Base-by-base conservation (phyloP, 2,888 invertebrate species). In the Pedicia rivosa region DNA sequence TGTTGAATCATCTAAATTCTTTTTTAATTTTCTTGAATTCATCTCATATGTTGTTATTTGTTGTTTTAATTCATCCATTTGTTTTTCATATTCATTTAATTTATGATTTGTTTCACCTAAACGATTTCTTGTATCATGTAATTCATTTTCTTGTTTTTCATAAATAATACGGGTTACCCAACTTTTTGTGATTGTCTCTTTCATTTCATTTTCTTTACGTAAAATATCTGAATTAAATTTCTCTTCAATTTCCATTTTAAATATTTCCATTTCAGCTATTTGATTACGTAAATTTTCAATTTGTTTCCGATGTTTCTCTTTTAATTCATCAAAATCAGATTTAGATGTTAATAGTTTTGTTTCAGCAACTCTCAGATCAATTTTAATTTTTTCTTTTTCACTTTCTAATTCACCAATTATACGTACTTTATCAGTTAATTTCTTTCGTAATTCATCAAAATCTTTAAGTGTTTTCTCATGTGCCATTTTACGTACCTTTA, bases 1-100 rank as follows among this genome's bases (percentile, higher is more conserved):
- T 0, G 75, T 75, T 1, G 77, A 70, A 43, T 75, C 72, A 50
- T 83, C 80, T 10, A 82, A 64, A 37, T 78, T 74, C 40, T 72
- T 70, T 38, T 72, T 65, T n/a, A 80, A 53, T 0, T 63, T 56
- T 13, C 72, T 65, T 38, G 75, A 65, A 12, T 64, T 68, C 39
- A 72, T 53, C 43, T 67, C 61, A 24, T 49, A 55, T n/a, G n/a
- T n/a, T n/a, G n/a, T n/a, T n/a, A n/a, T n/a, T 3, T 20, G 13
- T 2, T 20, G 12, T 32, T 32, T 32, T 12, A 20, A 32, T 20
- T 32, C 32, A 22, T 32, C 32, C 20, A 20, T 32, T 13, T 20
- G 20, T 32, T 32, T 32, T 5, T 20, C 20, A 22, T 32, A 32
- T 13, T 58, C 55, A 4, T 57, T 47, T 1, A 60, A 46, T 2